Base-by-base conservation (phyloP, 92 coral and sea anemone species). In the Parazoanthus atlanticus region DNA sequence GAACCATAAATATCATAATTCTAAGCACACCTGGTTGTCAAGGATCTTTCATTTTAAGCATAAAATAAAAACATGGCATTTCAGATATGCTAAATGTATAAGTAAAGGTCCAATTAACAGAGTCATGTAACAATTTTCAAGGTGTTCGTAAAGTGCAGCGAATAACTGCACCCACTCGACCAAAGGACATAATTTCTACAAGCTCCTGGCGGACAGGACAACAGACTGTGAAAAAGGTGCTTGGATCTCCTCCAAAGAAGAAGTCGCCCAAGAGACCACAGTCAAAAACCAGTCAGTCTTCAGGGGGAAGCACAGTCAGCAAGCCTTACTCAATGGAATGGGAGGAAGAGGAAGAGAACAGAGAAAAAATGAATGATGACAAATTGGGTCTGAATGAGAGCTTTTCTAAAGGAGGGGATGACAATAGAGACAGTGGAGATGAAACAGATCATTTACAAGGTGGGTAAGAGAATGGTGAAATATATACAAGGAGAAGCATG, bases 121-220 rank as follows among this genome's bases (percentile, higher is more conserved):
- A 74, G 25, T 34, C 12, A 25, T 73, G 0, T 29, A 33, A 38
- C n/a, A n/a, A 36, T 75, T 70, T 33, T 38, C 10, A 66, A 94
- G 97, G 93, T 77, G 89, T 86, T 64, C 92, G 91, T 11, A 95
- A 94, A 85, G 76, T 95, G 81, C 96, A 92, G 38, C 90, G 99
- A 88, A 92, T 97, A 0, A 89, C 92, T 78, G 98, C 97, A 26
- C 90, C 96, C 13, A 90, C 90, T 40, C 90, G 91, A 19, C 99
- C 98, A 58, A 92, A 91, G 74, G 97, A 94, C 64, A 31, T 89
- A 80, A 97, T 97, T 49, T 92, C 96, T 5, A 96, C 99, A 4
- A 89, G 93, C 3, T 95, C 98, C 76, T 97, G 99, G 99, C 92
- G 98, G 3, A 87, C 98, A 56, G 99, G 99, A 6, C 96, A 96